Base-by-base conservation (phyloP, 1,140 invertebrate species). In the Drosophila ficusphila region DNA sequence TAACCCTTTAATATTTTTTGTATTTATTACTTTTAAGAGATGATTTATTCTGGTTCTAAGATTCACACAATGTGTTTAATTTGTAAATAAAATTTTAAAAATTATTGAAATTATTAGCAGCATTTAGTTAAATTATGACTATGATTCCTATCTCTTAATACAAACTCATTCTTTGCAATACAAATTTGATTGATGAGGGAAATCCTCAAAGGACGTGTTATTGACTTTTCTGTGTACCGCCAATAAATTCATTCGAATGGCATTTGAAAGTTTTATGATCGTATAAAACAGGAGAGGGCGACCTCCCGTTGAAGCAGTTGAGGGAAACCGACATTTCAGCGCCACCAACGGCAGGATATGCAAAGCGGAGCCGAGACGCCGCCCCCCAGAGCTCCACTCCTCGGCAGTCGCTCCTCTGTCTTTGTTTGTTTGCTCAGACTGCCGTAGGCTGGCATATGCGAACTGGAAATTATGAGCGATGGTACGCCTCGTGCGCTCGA, bases 401-500 rank as follows among this genome's bases (percentile, higher is more conserved):
- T 38, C 36, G 8, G 2, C 18, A 2, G 19, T 9, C 33, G 2
- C 23, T 46, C 38, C n/a, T 38, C 14, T 38, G 41, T 73, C 56
- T 44, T 51, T 62, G 51, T 70, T 73, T 64, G 52, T 72, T 75
- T 67, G 76, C 53, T 57, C 33, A 58, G 44, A 33, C 54, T 44
- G 51, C 36, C 61, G 57, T 33, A 57, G 74, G 81, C 76, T 67
- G 62, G 76, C 76, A 88, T 77, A 81, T 81, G 78, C 41, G 58
- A 71, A 75, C 57, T 69, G 73, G 60, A 88, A 86, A 86, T 88
- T 86, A 86, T 86, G 82, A 88, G 77, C 77, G 38, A 82, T 88
- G 70, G 79, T 56, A 60, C 62, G 48, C 68, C 48, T 31, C 34
- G n/a, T 68, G 67, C 60, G 54, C 31, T 58, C 21, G 53, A 42